Percentiles rank a stretch among this genome's conserved stretches.
Conservation (phyloP, 2,888 invertebrate species). For the Bellardia bayeri region DNA sequence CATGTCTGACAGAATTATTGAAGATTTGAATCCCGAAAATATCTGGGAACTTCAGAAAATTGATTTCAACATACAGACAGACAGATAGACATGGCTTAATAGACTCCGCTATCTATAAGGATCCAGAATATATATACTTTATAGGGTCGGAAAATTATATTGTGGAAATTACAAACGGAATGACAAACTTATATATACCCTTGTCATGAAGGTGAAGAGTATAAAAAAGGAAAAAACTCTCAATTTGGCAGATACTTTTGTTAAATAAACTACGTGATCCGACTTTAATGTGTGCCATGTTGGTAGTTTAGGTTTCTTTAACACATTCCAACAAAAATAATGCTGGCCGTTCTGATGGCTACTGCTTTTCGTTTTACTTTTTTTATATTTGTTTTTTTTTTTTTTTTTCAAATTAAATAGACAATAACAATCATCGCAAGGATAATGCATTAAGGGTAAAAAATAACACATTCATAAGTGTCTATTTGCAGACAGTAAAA, state of each 20-base stretch:
- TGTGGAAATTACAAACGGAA: no score
- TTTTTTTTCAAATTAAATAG: neutral
- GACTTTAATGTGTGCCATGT: slow-evolving; percentile 22
- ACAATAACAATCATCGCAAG: slow-evolving; percentile 22
- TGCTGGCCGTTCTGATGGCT: neutral
- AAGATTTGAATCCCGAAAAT: no score
- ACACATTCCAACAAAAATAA: neutral
- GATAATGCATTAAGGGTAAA: slow-evolving; percentile 26
- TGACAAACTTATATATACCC: no score
- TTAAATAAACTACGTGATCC: slow-evolving; percentile 33
- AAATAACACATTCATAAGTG: slow-evolving; percentile 24
- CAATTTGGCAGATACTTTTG: neutral
- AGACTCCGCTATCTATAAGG: no score
- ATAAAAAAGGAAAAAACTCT: neutral
- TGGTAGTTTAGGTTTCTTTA: neutral
- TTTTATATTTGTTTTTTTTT: neutral
- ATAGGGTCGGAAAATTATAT: no score
- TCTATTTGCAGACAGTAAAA: slow-evolving; percentile 9
- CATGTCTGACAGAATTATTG: no score
- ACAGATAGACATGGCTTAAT: no score
- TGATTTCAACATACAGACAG: no score
- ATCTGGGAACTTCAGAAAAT: no score
- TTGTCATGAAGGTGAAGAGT: no score
- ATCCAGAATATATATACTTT: no score
- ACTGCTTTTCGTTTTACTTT: neutral